These are phyloP conservation scores for Atlantisia rogersi DNA, from an alignment of 2,113 vertebrate species.

Conservation along the genomic window DNA sequence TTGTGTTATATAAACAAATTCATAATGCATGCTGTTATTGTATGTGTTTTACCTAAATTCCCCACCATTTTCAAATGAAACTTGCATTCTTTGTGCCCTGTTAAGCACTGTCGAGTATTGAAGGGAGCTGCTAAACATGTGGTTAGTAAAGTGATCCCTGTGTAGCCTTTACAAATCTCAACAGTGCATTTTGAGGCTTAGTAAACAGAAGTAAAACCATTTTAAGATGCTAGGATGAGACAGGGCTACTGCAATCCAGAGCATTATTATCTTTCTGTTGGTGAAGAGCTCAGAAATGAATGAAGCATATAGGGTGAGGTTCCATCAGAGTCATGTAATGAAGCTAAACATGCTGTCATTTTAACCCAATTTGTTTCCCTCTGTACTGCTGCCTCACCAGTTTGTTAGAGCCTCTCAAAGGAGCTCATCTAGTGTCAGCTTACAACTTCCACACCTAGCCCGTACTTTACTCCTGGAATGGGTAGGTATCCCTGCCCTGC, in stretches of 20 bases:
- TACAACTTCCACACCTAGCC: conserved; percentile 68
- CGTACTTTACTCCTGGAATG: conserved; percentile 56
- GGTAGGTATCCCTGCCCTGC: conserved; percentile 61
- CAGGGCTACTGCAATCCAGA: conserved; percentile 48
- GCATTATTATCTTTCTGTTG: conserved; percentile 55
- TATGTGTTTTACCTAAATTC: neutral
- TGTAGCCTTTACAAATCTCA: neutral
- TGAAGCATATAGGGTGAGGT: conserved; percentile 65
- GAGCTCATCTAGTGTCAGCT: conserved; percentile 68
- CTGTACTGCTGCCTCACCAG: conserved; percentile 62
- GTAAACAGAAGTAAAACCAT: conserved; percentile 25
- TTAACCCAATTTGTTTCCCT: conserved; percentile 65
- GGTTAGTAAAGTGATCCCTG: neutral
- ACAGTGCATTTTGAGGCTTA: conserved; percentile 21
- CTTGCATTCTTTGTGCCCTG: neutral
- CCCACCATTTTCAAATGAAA: neutral
- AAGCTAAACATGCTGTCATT: conserved; percentile 64
- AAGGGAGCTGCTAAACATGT: neutral
- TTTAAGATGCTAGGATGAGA: conserved; percentile 51
- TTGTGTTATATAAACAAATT: neutral
- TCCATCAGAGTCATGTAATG: conserved; percentile 68
- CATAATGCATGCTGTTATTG: fast-evolving
- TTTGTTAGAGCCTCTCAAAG: conserved; percentile 64
- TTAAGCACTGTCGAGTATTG: neutral
- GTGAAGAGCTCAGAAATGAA: conserved; percentile 61